Evolutionary conservation across 2,113 vertebrate genomes (phyloP), one percentile per base, ranked within the genome.

Genomic region (Cynocephalus volans): DNA sequence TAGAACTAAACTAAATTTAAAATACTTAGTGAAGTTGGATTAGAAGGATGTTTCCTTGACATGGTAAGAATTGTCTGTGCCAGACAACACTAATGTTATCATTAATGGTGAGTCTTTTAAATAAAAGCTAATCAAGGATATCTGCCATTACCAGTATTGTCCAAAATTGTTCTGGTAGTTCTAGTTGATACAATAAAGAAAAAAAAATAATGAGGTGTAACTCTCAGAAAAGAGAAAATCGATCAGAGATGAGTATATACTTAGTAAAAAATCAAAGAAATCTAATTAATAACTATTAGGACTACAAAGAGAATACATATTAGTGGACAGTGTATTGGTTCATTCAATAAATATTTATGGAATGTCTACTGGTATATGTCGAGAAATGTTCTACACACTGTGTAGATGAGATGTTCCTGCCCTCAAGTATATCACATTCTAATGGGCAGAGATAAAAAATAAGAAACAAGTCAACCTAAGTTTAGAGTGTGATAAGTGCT

Each of bases 221-320:
- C 23, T 76, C 73, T 92, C 28, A 90, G 76, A 84, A 96, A 80
- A 75, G 28, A 85, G 80, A 96, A 83, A 83, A 77, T 45, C 82
- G 48, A 72, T 77, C 48, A 70, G 48, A 96, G 45, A 33, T 69
- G 9, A 87, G 70, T 83, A 31, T 50, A 19, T 93, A 73, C 18
- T 87, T 84, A 84, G 23, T 54, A 84, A 82, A 94, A 64, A 54
- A 45, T 11, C 13, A 33, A 95, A 50, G 36, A 75, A 95, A 90
- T 89, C 17, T 56, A 80, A 26, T 90, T 65, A 21, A 80, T 95
- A 97, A 62, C 65, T 12, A 64, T 19, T 72, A 64, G 41, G 85
- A 90, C n/a, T 79, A 72, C 76, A 93, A 75, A 75, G 21, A 81
- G 45, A n/a, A n/a, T 52, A 48, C 3, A 21, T 12, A 2, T 56